phyloP scores from a whole-genome alignment of 2,797 vertebrate genomes.

The Myotis vivesi region DNA sequence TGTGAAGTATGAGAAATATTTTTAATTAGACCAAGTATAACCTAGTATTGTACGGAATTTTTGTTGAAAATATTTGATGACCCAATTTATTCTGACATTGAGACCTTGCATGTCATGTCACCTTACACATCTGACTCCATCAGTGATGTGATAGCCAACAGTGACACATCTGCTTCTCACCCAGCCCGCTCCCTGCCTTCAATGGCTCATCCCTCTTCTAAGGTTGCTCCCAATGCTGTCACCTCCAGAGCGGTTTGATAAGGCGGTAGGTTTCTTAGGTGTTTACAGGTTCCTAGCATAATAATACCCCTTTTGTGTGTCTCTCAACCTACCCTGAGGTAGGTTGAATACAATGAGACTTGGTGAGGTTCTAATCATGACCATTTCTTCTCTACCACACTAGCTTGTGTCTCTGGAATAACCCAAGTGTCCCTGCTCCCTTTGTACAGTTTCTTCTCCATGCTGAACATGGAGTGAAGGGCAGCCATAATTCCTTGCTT shows the following conservation, averaged over 20 bases:
- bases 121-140: background rate
- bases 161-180: background rate
- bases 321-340: background rate
- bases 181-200: background rate
- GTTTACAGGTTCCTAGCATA: background rate
- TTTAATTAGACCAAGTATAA: background rate
- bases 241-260: background rate
- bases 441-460: background rate
- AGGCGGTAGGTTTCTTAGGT: background rate
- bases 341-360: background rate
- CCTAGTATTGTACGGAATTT: background rate
- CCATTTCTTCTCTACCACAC: background rate
- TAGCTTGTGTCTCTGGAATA: background rate
- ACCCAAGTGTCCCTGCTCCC: background rate
- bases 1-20: background rate
- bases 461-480: background rate
- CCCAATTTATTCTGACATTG: background rate
- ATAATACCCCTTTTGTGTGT: background rate
- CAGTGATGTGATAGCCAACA: background rate
- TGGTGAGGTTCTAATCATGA: background rate
- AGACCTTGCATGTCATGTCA: background rate
- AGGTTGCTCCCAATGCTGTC: background rate
- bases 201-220: background rate
- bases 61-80: background rate
- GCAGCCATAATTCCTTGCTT: background rate